Conservation (phyloP, 2,113 vertebrate genomes). For the Pterocles gutturalis region DNA sequence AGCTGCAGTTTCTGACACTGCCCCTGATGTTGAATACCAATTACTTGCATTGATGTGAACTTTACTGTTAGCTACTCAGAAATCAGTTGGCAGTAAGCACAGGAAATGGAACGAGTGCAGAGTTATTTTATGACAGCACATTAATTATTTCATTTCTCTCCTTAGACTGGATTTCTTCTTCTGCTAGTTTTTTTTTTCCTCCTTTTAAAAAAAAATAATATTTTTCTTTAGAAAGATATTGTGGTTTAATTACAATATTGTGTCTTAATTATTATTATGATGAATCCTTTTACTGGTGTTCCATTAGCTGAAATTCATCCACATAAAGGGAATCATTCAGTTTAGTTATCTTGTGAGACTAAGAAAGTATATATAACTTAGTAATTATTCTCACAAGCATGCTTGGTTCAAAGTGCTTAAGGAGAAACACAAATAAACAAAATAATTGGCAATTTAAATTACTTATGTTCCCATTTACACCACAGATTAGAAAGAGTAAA, state of each 20-base stretch:
- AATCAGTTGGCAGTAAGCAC: neutral
- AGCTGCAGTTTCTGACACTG: neutral
- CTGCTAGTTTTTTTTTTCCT: neutral
- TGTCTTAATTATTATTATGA: neutral
- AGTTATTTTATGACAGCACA: neutral
- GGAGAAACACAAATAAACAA: constrained; percentile 1
- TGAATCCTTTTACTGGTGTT: neutral
- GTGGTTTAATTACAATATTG: neutral
- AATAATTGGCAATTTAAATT: neutral
- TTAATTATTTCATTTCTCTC: neutral
- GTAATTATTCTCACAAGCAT: neutral
- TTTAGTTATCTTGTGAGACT: neutral
- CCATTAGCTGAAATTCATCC: neutral
- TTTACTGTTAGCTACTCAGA: neutral
- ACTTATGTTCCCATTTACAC: neutral
- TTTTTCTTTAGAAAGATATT: neutral
- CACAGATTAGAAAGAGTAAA: neutral
- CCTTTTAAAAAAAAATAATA: neutral
- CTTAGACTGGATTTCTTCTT: neutral
- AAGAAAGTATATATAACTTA: neutral
- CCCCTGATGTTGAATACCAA: neutral
- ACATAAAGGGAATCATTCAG: neutral
- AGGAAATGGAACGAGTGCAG: neutral
- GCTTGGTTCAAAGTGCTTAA: neutral
- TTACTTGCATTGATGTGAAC: neutral